Evolutionary conservation across 1,140 invertebrate species (phyloP), one percentile per base, ranked within the genome.

Genomic region (Goniozus legneri): DNA sequence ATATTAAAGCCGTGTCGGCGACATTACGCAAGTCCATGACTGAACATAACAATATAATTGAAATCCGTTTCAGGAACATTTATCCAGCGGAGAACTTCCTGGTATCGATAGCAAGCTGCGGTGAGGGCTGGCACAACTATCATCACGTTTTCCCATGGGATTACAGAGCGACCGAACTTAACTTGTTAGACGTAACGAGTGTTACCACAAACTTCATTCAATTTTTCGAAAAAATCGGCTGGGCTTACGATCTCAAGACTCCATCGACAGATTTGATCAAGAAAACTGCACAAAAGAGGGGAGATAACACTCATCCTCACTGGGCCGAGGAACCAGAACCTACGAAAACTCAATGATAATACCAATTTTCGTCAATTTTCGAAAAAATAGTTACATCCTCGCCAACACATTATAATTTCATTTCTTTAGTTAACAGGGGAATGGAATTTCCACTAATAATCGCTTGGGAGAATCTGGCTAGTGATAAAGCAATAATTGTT

Each of bases 81-180:
- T 54, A 55, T 13, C 65, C 71, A 2, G 35, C 59, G 0, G 56
- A 74, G 44, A 74, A 71, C 36, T 24, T 50, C 2, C 14, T 48
- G 1, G 62, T 71, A 8, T 49, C 63, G 3, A 34, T 68, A 0
- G 35, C 56, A 18, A 53, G 67, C 0, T 31, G 60, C 21, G 81
- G 81, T 4, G 81, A 83, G 67, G 86, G 86, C 3, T 87, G 83
- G 77, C 86, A 89, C 65, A 89, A 89, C 69, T 90, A 88, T 65
- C 88, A 90, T 60, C 88, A 90, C 62, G 83, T 82, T 4, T 90
- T 90, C 69, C 88, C 88, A 0, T 84, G 83, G 71, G 88, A 90
- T 66, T 86, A 86, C 65, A 80, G 77, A 49, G 79, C 84, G 12
- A 82, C 84, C 32, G 88, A 91, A 58, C 64, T 77, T 46, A 79